Evolutionary conservation across 2,888 invertebrate species (phyloP), one percentile per base, ranked within the genome.

Genomic region (Panopea generosa): DNA sequence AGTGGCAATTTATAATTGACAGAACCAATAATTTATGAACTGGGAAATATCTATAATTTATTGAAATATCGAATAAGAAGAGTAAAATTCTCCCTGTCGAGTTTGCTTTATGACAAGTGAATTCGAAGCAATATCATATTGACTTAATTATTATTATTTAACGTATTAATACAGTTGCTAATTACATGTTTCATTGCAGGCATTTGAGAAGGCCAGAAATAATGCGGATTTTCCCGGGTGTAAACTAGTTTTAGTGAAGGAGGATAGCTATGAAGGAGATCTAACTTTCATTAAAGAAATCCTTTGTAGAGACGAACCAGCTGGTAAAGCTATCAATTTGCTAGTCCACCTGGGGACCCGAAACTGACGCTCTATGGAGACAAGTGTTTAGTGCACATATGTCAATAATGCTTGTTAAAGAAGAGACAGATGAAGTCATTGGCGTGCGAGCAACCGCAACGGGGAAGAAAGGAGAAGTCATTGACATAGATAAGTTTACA

Each of bases 281-380:
- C n/a, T 33, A 7, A 14, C 9, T 7, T 24, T 45, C 9, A 16
- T 47, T 4, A 45, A 55, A 18, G 29, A 55, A n/a, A 20, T 16
- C 11, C 45, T 55, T 26, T 20, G 20, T 11, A n/a, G n/a, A 9
- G 65, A 66, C 45, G 65, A 66, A 18, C 52, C 52, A 18, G 16
- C 56, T 1, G 16, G 45, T 6, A 66, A 56, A 20, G 33, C 27
- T 1, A 18, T 55, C 7, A 33, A 29, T 14, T 45, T 66, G 33
- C 6, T 33, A n/a, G 33, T 33, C 33, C 22, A 9, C 20, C 11
- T 27, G n/a, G 45, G 45, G 29, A 22, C 24, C 33, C 27, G 65
- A 56, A 9, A 27, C 45, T 27, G 27, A 66, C 14, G 38, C 40
- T 3, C 24, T 66, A 9, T 45, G 26, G 29, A 18, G 18, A 2